Conservation (phyloP, 1,140 invertebrate genomes). For the Meteorus sp. region DNA sequence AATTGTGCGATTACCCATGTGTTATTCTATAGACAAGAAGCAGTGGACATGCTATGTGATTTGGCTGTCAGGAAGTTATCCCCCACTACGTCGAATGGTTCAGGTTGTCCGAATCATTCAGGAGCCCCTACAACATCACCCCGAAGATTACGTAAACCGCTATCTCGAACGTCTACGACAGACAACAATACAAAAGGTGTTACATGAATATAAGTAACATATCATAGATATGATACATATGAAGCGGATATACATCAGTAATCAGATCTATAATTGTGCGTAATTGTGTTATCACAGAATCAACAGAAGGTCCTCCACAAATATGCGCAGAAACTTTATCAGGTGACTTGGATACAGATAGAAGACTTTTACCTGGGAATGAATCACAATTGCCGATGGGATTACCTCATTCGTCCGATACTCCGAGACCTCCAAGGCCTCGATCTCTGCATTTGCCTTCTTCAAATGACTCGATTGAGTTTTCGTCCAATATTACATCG, state of each 20-base stretch:
- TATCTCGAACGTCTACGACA: slow-evolving; percentile 47
- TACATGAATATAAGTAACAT: too few relatives aligned
- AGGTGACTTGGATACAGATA: too few relatives aligned
- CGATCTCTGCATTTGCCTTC: slow-evolving; percentile 60
- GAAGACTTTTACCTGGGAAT: too few relatives aligned
- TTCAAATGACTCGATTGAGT: slow-evolving; percentile 57
- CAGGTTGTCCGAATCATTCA: slow-evolving; percentile 58
- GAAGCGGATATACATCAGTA: too few relatives aligned
- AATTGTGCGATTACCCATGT: background rate
- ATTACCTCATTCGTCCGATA: slow-evolving; percentile 49
- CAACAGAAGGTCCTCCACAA: too few relatives aligned
- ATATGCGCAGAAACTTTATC: too few relatives aligned
- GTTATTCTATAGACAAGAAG: slow-evolving; percentile 70
- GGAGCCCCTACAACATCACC: slow-evolving; percentile 62
- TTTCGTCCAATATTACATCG: slow-evolving; percentile 56
- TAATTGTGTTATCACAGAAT: too few relatives aligned
- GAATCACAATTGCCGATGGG: slow-evolving; percentile 45
- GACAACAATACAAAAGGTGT: slow-evolving; percentile 53
- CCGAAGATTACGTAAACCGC: slow-evolving; percentile 58
- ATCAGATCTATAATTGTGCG: too few relatives aligned
- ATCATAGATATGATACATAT: too few relatives aligned
- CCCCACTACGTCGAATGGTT: slow-evolving; percentile 63
- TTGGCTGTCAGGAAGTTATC: slow-evolving; percentile 74
- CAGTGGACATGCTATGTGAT: slow-evolving; percentile 80
- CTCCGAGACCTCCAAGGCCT: slow-evolving; percentile 50